These are phyloP conservation scores for Tenebrosternarchus preto DNA, from an alignment of 2,113 vertebrate genomes.

Conservation along the genomic window DNA sequence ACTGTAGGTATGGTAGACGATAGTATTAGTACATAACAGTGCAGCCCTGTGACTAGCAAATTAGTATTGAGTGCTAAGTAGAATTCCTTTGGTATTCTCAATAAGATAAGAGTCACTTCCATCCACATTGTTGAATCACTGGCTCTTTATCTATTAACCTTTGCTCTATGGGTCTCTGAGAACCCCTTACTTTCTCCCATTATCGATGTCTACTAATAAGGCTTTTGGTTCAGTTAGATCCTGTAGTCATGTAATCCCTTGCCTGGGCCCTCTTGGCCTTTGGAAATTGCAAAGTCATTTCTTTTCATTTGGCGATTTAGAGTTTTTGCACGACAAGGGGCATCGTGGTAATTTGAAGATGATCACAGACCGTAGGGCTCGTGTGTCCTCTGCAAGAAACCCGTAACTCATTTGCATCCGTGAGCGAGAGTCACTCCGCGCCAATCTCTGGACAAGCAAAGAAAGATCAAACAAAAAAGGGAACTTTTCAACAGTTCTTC, in stretches of 20 bases:
- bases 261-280: slow-evolving; percentile 54
- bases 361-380: slow-evolving; percentile 62
- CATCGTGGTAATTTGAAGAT: slow-evolving; percentile 62
- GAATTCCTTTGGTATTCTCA: slow-evolving; percentile 49
- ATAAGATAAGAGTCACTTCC: slow-evolving; percentile 53
- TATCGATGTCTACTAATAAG: slow-evolving; percentile 68
- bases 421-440: neutral
- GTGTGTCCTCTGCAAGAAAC: slow-evolving; percentile 34
- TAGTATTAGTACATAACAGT: neutral
- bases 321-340: slow-evolving; percentile 61
- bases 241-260: slow-evolving; percentile 58
- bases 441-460: neutral
- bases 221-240: slow-evolving; percentile 60
- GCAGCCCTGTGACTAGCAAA: neutral
- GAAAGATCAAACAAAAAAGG: neutral
- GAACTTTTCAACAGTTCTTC: slow-evolving; percentile 15
- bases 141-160: slow-evolving; percentile 66
- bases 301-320: slow-evolving; percentile 68
- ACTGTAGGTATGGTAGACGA: neutral
- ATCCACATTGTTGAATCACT: slow-evolving; percentile 37
- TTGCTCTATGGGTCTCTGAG: slow-evolving; percentile 55
- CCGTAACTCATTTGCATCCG: neutral
- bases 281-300: slow-evolving; percentile 69
- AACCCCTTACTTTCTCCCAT: slow-evolving; percentile 49
- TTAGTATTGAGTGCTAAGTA: slow-evolving; percentile 38